phyloP scores from a whole-genome alignment of 2,113 vertebrate genomes.

The Apeltes quadracus region DNA sequence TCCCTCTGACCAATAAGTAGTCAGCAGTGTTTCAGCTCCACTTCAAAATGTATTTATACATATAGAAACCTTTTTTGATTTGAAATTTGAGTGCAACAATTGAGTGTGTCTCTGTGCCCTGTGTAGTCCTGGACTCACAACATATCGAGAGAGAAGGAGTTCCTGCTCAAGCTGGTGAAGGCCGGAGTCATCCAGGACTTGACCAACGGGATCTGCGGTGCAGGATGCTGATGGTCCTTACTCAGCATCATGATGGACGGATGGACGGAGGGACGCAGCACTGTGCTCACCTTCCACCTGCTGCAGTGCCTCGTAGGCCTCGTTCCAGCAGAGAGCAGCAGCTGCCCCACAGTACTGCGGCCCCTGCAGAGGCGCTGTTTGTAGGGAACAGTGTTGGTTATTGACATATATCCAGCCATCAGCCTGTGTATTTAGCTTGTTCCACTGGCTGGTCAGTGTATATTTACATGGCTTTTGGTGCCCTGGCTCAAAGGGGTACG shows the following conservation, averaged over 20 bases:
- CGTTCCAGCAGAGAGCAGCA: slow-evolving; percentile 11
- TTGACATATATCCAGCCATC: slow-evolving; percentile 6
- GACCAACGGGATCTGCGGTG: slow-evolving; percentile 86
- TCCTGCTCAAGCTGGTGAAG: slow-evolving; percentile 90
- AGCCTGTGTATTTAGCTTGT: slow-evolving; percentile 27
- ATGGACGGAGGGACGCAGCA: not conserved
- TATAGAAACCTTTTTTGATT: not conserved
- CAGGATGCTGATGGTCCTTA: slow-evolving; percentile 24
- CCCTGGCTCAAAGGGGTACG: slow-evolving; percentile 4
- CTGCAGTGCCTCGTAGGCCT: not conserved
- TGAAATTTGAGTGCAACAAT: not conserved
- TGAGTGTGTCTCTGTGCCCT: slow-evolving; percentile 4
- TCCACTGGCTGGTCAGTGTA: slow-evolving; percentile 14
- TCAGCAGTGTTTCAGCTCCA: too few species aligned
- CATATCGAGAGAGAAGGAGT: slow-evolving; percentile 92
- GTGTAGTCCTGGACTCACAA: slow-evolving; percentile 95
- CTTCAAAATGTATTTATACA: not conserved
- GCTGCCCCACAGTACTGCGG: not conserved
- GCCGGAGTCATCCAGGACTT: slow-evolving; percentile 89
- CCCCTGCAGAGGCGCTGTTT: not conserved
- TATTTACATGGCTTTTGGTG: slow-evolving; percentile 6
- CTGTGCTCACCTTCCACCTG: not conserved
- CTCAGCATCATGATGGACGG: not conserved
- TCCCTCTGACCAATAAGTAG: too few species aligned
- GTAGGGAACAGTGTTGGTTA: slow-evolving; percentile 2